A percentile compares a stretch with the other conserved stretches of the same genome.
These are phyloP conservation scores for Polydrusus cervinus DNA, from an alignment of 2,888 invertebrate species.

Conservation along the genomic window DNA sequence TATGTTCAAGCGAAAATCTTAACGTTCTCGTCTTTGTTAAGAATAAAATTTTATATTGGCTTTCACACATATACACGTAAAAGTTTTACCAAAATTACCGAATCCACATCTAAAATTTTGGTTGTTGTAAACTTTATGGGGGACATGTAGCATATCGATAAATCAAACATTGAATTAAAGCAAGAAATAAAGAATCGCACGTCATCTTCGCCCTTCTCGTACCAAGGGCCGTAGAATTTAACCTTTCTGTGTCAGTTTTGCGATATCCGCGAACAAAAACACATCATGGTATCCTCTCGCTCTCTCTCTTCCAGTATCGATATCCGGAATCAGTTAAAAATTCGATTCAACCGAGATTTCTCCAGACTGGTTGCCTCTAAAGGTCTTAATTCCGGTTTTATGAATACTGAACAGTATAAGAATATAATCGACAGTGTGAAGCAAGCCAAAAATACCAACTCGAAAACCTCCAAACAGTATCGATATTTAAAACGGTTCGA, in stretches of 20 bases:
- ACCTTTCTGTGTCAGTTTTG: background rate
- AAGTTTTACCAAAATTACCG: too few relatives aligned
- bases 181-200: background rate
- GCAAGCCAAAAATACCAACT: background rate
- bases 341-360: background rate
- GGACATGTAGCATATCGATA: too few relatives aligned
- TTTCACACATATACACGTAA: too few relatives aligned
- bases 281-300: background rate
- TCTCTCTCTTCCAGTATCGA: background rate
- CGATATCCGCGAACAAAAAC: background rate
- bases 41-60: too few relatives aligned
- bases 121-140: too few relatives aligned
- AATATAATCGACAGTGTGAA: background rate
- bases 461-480: slow-evolving; percentile 12
- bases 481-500: slow-evolving; percentile 31
- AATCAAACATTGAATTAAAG: background rate
- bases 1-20: too few relatives aligned
- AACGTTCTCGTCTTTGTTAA: too few relatives aligned
- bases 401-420: background rate
- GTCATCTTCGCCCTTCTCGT: background rate
- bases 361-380: background rate
- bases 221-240: background rate
- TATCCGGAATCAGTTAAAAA: slow-evolving; percentile 2
- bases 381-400: background rate
- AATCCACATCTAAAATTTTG: too few relatives aligned